Evolutionary conservation across 92 coral and sea anemone genomes (phyloP).

Genomic region (Micromussa lordhowensis): DNA sequence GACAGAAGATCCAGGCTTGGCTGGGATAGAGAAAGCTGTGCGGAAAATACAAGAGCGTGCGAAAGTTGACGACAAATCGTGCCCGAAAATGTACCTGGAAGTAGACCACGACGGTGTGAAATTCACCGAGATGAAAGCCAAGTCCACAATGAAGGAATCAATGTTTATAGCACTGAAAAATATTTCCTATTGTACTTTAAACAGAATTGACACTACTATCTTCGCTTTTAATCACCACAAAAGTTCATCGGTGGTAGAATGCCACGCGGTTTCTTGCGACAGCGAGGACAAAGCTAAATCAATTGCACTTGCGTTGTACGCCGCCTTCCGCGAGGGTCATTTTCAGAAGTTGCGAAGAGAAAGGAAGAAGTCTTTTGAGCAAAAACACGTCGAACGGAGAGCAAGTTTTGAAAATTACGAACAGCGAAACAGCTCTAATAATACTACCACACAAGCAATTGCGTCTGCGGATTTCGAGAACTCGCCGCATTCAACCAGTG

Average conservation of each 20-base stretch:
- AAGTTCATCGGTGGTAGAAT: slow-evolving; percentile 83
- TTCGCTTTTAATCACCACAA: slow-evolving; percentile 97
- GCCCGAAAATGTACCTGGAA: slow-evolving; percentile 82
- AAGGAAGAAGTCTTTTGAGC: slow-evolving; percentile 65
- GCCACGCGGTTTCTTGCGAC: slow-evolving; percentile 90
- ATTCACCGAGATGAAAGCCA: slow-evolving; percentile 58
- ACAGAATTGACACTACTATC: slow-evolving; percentile 68
- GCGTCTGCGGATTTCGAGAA: background rate
- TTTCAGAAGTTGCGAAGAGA: slow-evolving; percentile 86
- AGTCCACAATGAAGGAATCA: slow-evolving; percentile 36
- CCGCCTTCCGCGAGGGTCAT: slow-evolving; percentile 92
- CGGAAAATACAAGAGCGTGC: slow-evolving; percentile 69
- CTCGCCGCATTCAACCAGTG: background rate
- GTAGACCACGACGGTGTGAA: slow-evolving; percentile 80
- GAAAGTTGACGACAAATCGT: slow-evolving; percentile 71
- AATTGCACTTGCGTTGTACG: slow-evolving; percentile 86
- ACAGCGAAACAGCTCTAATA: background rate
- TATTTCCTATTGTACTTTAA: slow-evolving; percentile 86
- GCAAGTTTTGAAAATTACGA: slow-evolving; percentile 30
- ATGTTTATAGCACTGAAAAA: slow-evolving; percentile 76
- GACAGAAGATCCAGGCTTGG: slow-evolving; percentile 80
- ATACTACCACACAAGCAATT: background rate
- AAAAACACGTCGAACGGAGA: slow-evolving; percentile 11
- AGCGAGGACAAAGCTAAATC: slow-evolving; percentile 82
- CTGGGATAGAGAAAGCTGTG: slow-evolving; percentile 85